A percentile compares a stretch with the other conserved stretches of the same genome.
Conservation (phyloP, 2,113 vertebrate species). For the Cairina moschata region DNA sequence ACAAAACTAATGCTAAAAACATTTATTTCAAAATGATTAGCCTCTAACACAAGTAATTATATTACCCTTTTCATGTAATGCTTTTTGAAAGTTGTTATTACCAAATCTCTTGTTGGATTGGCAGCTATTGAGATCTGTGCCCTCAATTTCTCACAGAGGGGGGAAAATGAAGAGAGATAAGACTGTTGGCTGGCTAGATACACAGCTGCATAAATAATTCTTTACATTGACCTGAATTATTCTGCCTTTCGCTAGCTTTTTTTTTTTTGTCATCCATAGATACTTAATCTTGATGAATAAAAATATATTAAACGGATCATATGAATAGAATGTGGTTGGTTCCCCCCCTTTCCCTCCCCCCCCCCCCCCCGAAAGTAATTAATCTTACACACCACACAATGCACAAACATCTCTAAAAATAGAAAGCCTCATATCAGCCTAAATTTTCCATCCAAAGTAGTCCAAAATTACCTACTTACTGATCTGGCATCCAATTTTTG, state of each 20-base stretch:
- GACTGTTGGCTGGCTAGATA: constrained; percentile 47
- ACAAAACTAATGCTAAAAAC: constrained; percentile 2
- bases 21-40: background rate
- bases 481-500: background rate
- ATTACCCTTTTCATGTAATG: constrained; percentile 17
- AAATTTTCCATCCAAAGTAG: constrained; percentile 27
- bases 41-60: constrained; percentile 27
- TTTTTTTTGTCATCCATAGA: constrained; percentile 48
- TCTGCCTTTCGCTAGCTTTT: constrained; percentile 49
- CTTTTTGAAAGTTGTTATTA: constrained; percentile 45
- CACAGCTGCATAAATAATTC: constrained; percentile 32
- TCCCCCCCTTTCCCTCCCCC: too few relatives aligned
- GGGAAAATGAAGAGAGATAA: background rate
- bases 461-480: background rate
- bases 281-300: constrained; percentile 60
- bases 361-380: too few relatives aligned
- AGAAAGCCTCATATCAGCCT: background rate
- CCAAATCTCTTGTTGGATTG: background rate
- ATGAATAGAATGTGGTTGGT: background rate
- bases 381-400: constrained; percentile 16
- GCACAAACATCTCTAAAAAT: background rate
- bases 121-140: constrained; percentile 41
- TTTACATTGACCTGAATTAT: constrained; percentile 68
- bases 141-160: constrained; percentile 52
- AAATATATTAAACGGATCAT: constrained; percentile 6